Evolutionary conservation across 1,140 invertebrate species (phyloP), one percentile per base, ranked within the genome.

Genomic region (Wiebesia pumilae): DNA sequence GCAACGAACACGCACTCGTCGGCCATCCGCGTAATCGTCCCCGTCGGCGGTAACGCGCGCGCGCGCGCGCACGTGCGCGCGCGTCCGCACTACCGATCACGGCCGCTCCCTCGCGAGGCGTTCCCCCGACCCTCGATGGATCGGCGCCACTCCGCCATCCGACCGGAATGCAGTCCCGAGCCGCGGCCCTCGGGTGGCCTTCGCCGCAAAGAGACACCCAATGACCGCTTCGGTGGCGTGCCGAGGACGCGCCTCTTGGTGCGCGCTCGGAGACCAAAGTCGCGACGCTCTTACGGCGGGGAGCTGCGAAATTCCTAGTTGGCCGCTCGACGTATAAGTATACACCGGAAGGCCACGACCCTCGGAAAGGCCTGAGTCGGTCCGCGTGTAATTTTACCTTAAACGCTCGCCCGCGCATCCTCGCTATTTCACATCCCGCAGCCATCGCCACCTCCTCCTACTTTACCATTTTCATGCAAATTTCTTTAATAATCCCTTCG

Each of bases 11-110:
- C 87, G 87, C 81, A 82, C 88, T 75, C 87, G 84, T 80, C 88
- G 91, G 90, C 91, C 92, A 93, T 93, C 92, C 93, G 93, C 93
- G 93, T 93, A 93, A 93, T 93, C 93, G 93, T 94, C 93, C 93
- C 93, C 92, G 91, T 89, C 91, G 93, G 93, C 93, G 91, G 93
- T 93, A 92, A 91, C 91, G 51, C 9, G 9, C 33, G 43, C 43
- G 43, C 12, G 43, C 43, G 43, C 43, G 43, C 4, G 43, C 21
- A 33, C 54, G 67, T 10, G 67, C 67, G 30, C 40, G 24, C 27
- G 40, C 27, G 24, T 43, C 40, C 73, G 3, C 43, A 43, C 73
- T 43, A 51, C 73, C 73, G 73, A 19, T 16, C 71, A 12, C 10
- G 40, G 71, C 35, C 71, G 69, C 9, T 71, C 30, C 33, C 14